These are phyloP conservation scores for Chymomyza amoena DNA, from an alignment of 2,888 invertebrate species.

Conservation along the genomic window DNA sequence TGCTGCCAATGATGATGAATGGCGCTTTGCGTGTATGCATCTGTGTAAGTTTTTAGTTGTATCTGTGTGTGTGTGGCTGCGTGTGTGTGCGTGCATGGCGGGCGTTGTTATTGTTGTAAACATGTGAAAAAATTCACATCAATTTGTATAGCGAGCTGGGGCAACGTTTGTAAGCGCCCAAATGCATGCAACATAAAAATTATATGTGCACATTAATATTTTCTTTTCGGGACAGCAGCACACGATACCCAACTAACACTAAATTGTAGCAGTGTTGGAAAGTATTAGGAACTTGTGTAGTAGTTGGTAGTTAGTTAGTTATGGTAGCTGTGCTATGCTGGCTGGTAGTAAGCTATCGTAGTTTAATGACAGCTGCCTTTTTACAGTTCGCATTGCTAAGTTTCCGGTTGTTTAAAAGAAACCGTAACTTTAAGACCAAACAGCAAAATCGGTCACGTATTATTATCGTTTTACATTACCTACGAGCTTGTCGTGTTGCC, in stretches of 20 bases:
- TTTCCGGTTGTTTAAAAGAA: constrained; percentile 15
- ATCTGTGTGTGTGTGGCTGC: not conserved
- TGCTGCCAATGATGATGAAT: constrained; percentile 66
- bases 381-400: not conserved
- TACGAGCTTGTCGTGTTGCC: constrained; percentile 49
- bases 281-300: not conserved
- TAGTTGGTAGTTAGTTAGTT: not conserved
- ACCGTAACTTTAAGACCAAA: constrained; percentile 37
- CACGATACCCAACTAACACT: not conserved
- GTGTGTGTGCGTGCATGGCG: constrained; percentile 4
- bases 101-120: constrained; percentile 42
- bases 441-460: constrained; percentile 64
- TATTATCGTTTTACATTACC: constrained; percentile 59
- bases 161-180: constrained; percentile 23
- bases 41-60: not conserved
- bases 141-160: constrained; percentile 44
- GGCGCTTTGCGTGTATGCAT: constrained; percentile 41
- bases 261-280: not conserved
- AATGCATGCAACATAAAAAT: constrained; percentile 18
- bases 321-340: too few relatives aligned
- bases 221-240: not conserved
- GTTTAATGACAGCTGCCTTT: not conserved
- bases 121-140: constrained; percentile 71
- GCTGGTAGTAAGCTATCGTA: not conserved
- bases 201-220: not conserved